Evolutionary conservation across 2,888 invertebrate genomes (phyloP), one percentile per base, ranked within the genome.

Genomic region (Erebia ligea): DNA sequence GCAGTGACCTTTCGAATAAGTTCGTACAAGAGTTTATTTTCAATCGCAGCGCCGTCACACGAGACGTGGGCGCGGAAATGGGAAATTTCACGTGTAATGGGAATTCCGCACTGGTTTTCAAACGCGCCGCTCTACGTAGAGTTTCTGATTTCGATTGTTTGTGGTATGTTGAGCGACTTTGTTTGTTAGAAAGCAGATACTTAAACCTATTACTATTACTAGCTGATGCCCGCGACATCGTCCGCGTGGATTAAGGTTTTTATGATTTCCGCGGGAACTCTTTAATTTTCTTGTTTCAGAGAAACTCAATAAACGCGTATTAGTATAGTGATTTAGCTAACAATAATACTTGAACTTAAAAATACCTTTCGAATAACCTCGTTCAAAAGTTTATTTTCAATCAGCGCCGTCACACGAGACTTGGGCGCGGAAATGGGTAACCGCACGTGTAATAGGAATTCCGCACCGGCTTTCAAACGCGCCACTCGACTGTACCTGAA

Each of bases 11-110:
- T 34, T 6, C 1, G 6, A 34, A 34, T 34, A 34, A 34, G 34
- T 34, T 34, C 34, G 34, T 34, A 34, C 6, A 34, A 34, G 15
- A n/a, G 6, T 50, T 15, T 50, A n/a, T 8, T 67, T 70, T 59
- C 65, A 64, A 70, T 61, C 59, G n/a, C n/a, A 59, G 65, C 58
- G 19, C 68, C 52, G 48, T 70, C 68, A 73, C 70, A 70, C 40
- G 65, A 65, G 52, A 48, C 67, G 59, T 57, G 64, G 68, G 67
- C 50, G 56, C 54, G 74, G 75, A 75, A 75, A 75, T 75, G 74
- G 72, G 71, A 75, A 75, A 75, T 74, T 68, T 75, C 73, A 57
- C 74, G 70, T 65, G 71, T 65, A 71, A 73, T 73, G 58, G 73
- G 65, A 67, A 71, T 69, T 71, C 68, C 73, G 67, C 56, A n/a